A percentile compares a stretch with the other conserved stretches of the same genome.
phyloP scores from a whole-genome alignment of 2,113 vertebrate species.

The Polypterus bichir region DNA sequence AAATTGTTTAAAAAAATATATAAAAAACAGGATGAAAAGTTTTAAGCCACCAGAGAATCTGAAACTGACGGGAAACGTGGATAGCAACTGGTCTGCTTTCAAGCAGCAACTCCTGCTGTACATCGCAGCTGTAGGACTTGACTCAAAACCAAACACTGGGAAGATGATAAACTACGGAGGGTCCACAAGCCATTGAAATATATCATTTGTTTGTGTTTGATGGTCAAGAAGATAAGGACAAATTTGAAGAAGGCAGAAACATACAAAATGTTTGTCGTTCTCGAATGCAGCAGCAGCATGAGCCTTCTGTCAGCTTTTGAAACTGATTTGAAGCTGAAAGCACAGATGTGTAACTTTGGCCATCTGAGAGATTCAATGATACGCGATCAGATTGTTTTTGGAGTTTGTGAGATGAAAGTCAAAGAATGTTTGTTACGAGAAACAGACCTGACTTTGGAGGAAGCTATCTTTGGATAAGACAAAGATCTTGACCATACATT shows the following conservation, averaged over 20 bases:
- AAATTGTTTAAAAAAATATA: no score
- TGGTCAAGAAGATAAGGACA: background rate
- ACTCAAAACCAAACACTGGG: no score
- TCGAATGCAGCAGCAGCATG: background rate
- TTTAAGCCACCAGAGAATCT: no score
- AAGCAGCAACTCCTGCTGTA: no score
- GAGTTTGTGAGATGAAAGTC: background rate
- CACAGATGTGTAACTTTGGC: background rate
- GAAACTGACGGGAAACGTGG: no score
- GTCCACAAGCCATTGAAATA: background rate
- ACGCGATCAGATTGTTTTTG: background rate
- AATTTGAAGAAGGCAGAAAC: background rate
- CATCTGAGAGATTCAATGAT: background rate
- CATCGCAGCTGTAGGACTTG: no score
- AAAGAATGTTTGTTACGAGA: background rate
- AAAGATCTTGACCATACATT: background rate
- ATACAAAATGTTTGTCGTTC: background rate
- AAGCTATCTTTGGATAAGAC: background rate
- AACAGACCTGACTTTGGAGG: background rate
- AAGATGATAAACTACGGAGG: background rate
- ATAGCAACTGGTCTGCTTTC: no score
- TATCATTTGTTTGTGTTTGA: background rate
- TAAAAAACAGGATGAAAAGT: no score
- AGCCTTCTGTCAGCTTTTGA: no score
- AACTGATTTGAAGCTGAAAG: background rate